Evolutionary conservation across 2,888 invertebrate species (phyloP).

Genomic region (Microchrysa polita): DNA sequence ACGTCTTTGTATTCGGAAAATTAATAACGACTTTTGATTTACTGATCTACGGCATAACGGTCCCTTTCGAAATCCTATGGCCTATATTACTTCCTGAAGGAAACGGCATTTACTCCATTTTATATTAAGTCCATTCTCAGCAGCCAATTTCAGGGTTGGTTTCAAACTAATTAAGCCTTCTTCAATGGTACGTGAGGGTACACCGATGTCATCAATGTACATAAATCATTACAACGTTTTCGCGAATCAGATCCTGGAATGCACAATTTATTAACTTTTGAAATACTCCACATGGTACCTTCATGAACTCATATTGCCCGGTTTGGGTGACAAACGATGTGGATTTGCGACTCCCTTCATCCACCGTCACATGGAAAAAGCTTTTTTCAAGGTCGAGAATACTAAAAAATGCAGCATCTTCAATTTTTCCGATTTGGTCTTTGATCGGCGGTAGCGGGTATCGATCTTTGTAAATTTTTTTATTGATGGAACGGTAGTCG

Average conservation of each 20-base stretch:
- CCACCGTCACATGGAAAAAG: conserved; percentile 46
- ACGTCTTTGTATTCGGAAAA: background rate
- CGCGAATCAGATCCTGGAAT: background rate
- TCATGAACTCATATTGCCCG: conserved; percentile 1
- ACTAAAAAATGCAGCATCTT: conserved; percentile 9
- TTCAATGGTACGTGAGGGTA: background rate
- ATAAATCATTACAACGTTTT: background rate
- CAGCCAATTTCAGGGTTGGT: background rate
- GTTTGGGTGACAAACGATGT: background rate
- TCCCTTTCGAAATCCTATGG: background rate
- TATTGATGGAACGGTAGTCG: conserved; percentile 44
- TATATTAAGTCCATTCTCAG: background rate
- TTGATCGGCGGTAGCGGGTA: conserved; percentile 53
- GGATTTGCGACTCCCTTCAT: conserved; percentile 46
- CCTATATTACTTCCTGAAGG: conserved; percentile 15
- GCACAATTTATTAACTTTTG: background rate
- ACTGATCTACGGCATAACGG: background rate
- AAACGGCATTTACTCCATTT: conserved; percentile 31
- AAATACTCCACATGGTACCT: conserved; percentile 11
- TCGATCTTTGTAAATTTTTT: conserved; percentile 49
- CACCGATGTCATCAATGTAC: conserved; percentile 18
- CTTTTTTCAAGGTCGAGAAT: conserved; percentile 15
- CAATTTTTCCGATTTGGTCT: conserved; percentile 51
- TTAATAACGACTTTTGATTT: conserved; percentile 9
- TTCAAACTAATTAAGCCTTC: background rate